These are phyloP conservation scores for Andinoacara biseriatus DNA, from an alignment of 2,113 vertebrate species.

Conservation along the genomic window DNA sequence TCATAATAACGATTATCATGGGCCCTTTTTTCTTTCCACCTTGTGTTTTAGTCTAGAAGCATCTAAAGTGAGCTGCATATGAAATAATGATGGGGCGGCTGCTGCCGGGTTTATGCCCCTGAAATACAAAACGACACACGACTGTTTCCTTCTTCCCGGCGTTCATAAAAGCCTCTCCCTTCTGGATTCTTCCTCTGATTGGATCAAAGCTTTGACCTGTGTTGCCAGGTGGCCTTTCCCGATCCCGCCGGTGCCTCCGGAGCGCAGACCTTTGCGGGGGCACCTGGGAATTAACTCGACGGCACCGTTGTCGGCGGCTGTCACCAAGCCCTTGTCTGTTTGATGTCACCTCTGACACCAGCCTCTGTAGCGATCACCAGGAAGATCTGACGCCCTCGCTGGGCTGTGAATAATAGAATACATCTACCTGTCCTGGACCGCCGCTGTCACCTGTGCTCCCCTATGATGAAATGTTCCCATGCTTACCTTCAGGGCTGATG, in stretches of 20 bases:
- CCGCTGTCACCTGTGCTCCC: constrained; percentile 50
- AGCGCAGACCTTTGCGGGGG: constrained; percentile 49
- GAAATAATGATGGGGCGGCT: constrained; percentile 62
- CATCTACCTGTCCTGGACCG: constrained; percentile 57
- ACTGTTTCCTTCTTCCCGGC: constrained; percentile 36
- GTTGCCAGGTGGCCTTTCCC: constrained; percentile 67
- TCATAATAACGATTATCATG: constrained; percentile 71
- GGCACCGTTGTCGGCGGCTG: constrained; percentile 44
- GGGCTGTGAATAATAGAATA: constrained; percentile 72
- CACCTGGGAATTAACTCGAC: constrained; percentile 65
- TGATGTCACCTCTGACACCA: constrained; percentile 71
- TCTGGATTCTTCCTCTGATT: constrained; percentile 63
- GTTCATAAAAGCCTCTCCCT: constrained; percentile 45
- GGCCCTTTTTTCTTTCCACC: constrained; percentile 58
- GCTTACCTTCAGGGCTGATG: constrained; percentile 53
- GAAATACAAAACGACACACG: constrained; percentile 64
- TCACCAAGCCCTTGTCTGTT: constrained; percentile 72
- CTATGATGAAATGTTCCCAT: constrained; percentile 61
- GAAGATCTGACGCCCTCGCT: constrained; percentile 63
- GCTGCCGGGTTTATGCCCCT: constrained; percentile 27
- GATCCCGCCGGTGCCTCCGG: constrained; percentile 52
- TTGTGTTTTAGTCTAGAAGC: constrained; percentile 53
- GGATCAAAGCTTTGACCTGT: constrained; percentile 79
- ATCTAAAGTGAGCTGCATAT: constrained; percentile 54
- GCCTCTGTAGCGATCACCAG: constrained; percentile 52